Evolutionary conservation across 2,888 invertebrate species (phyloP).

Genomic region (Lochmaea crataegi): DNA sequence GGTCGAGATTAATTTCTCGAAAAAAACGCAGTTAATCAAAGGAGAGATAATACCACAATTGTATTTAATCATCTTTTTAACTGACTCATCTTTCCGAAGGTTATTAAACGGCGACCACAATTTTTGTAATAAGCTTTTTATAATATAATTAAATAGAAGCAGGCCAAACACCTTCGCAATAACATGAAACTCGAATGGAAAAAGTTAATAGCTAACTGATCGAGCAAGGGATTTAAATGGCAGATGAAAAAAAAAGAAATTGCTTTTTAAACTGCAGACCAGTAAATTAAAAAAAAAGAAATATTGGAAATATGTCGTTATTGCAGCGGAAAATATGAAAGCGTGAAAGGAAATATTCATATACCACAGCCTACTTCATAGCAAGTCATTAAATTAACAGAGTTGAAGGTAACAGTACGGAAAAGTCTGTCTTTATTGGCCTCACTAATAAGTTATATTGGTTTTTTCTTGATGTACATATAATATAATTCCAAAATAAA

Average conservation of each 20-base stretch:
- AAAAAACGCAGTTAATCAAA: background rate
- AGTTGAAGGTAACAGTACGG: too few relatives aligned
- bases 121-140: conserved; percentile 12
- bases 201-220: conserved; percentile 3
- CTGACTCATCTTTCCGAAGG: conserved; percentile 13
- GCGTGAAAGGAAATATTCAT: background rate
- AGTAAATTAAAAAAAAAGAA: background rate
- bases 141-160: conserved; percentile 4
- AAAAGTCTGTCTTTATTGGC: too few relatives aligned
- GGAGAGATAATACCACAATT: background rate
- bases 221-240: background rate
- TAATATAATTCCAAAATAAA: too few relatives aligned
- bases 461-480: too few relatives aligned
- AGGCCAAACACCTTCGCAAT: conserved; percentile 8
- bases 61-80: conserved; percentile 17
- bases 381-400: too few relatives aligned
- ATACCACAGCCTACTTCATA: too few relatives aligned
- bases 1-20: background rate
- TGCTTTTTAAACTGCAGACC: background rate
- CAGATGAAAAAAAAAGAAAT: background rate
- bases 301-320: background rate
- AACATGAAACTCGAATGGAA: background rate
- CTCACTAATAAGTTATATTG: too few relatives aligned
- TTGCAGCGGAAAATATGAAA: background rate
- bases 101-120: conserved; percentile 15